Evolutionary conservation across 2,797 vertebrate genomes (phyloP).

Genomic region (Ambastaia sidthimunki): DNA sequence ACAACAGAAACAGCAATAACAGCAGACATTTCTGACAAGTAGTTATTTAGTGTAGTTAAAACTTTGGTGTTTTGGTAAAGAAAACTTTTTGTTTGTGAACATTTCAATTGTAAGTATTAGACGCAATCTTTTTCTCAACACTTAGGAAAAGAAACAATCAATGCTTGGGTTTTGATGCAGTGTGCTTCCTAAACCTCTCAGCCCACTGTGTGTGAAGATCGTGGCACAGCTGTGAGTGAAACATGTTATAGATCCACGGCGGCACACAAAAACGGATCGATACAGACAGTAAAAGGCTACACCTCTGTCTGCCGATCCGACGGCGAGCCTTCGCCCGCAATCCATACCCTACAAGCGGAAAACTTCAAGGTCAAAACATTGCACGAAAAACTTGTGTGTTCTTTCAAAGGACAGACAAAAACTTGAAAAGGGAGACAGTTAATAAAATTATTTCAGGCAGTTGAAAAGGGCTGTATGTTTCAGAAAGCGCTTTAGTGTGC

Average conservation of each 20-base stretch:
- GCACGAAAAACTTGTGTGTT: not conserved
- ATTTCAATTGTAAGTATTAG: conserved; percentile 13
- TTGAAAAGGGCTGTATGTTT: not conserved
- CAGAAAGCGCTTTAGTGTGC: not conserved
- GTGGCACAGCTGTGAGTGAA: conserved; percentile 57
- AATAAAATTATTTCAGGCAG: not conserved
- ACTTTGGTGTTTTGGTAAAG: too few species aligned
- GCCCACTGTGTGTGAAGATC: conserved; percentile 49
- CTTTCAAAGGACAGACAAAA: conserved; percentile 15
- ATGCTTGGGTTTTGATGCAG: conserved; percentile 19
- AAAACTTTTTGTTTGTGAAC: conserved; percentile 3
- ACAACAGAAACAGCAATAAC: too few species aligned
- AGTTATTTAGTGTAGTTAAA: not conserved
- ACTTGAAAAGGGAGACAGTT: conserved; percentile 8
- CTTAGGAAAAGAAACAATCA: conserved; percentile 41
- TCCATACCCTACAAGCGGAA: conserved; percentile 44
- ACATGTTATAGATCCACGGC: conserved; percentile 53
- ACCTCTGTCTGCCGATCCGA: conserved; percentile 36
- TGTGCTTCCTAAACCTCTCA: conserved; percentile 20
- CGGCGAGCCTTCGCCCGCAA: conserved; percentile 36
- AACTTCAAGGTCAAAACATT: conserved; percentile 47
- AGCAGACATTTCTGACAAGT: not conserved
- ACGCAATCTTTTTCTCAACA: conserved; percentile 7
- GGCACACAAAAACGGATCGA: conserved; percentile 49
- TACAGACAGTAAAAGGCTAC: conserved; percentile 55